Percentiles rank a stretch among this genome's conserved stretches.
These are phyloP conservation scores for Caprella mutica DNA, from an alignment of 2,888 invertebrate species.

Conservation along the genomic window DNA sequence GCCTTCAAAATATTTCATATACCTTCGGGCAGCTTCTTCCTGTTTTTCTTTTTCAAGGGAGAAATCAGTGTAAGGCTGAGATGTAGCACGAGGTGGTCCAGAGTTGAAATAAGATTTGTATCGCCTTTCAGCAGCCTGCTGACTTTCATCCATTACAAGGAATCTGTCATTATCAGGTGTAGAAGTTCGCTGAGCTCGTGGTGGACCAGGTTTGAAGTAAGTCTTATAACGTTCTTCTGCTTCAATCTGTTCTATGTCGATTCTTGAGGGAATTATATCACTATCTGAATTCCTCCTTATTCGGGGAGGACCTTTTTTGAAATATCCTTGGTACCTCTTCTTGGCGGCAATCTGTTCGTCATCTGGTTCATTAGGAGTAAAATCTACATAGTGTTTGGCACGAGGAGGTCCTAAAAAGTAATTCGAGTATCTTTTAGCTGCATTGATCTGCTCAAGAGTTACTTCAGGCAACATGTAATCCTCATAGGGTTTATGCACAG, in stretches of 20 bases:
- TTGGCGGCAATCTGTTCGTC: constrained; percentile 18
- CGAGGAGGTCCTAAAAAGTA: constrained; percentile 30
- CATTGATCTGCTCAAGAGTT: constrained; percentile 19
- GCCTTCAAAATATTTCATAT: constrained; percentile 11
- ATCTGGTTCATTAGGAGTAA: constrained; percentile 12
- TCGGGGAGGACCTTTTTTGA: constrained; percentile 10
- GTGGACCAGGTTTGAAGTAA: constrained; percentile 22
- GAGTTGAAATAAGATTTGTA: constrained; percentile 19
- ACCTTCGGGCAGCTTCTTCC: constrained; percentile 9
- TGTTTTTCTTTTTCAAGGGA: constrained; percentile 4
- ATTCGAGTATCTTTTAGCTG: constrained; percentile 19
- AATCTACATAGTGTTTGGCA: not conserved
- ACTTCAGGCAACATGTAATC: constrained; percentile 4
- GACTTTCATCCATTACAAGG: constrained; percentile 6
- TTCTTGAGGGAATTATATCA: constrained; percentile 3
- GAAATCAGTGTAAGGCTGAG: not conserved
- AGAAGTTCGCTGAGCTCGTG: not conserved
- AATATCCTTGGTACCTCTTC: constrained; percentile 19
- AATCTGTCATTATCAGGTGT: not conserved
- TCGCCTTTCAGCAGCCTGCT: constrained; percentile 20
- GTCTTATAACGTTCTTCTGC: constrained; percentile 20
- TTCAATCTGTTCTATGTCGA: constrained; percentile 18
- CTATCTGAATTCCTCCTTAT: constrained; percentile 6
- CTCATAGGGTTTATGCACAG: constrained; percentile 8
- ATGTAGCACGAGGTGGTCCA: constrained; percentile 22